These are phyloP conservation scores for Istiophorus platypterus DNA, from an alignment of 2,113 vertebrate species.

Conservation along the genomic window DNA sequence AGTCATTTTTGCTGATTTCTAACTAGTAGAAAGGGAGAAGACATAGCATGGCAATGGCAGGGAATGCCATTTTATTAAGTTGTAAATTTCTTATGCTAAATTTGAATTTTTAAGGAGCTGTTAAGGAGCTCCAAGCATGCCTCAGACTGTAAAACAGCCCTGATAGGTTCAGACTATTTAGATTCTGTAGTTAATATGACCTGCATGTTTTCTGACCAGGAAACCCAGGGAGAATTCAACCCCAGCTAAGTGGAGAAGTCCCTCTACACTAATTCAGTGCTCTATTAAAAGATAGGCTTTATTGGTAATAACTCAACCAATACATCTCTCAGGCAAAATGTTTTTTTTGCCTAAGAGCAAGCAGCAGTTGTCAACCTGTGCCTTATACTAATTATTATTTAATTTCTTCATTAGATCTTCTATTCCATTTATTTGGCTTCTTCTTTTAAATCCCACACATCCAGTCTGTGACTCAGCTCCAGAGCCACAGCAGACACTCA, in stretches of 20 bases:
- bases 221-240: slow-evolving; percentile 26
- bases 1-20: slow-evolving; percentile 22
- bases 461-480: too few relatives aligned
- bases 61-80: slow-evolving; percentile 21
- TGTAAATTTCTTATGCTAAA: slow-evolving; percentile 14
- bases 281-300: too few relatives aligned
- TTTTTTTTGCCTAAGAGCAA: too few relatives aligned
- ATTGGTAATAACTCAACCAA: too few relatives aligned
- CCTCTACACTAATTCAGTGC: background rate
- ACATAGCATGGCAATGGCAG: slow-evolving; percentile 9
- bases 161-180: background rate
- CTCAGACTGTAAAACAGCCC: slow-evolving; percentile 6
- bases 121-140: slow-evolving; percentile 24
- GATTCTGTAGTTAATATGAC: slow-evolving; percentile 19
- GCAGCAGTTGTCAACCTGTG: background rate
- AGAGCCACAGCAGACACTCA: too few relatives aligned
- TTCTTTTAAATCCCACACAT: too few relatives aligned
- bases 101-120: background rate
- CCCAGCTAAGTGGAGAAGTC: background rate
- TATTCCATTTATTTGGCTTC: too few relatives aligned
- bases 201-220: background rate
- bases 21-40: slow-evolving; percentile 27
- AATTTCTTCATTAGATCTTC: background rate
- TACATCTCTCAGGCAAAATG: background rate
- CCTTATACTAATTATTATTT: background rate